Conservation (phyloP, 2,888 invertebrate genomes). For the Taenaris catops region DNA sequence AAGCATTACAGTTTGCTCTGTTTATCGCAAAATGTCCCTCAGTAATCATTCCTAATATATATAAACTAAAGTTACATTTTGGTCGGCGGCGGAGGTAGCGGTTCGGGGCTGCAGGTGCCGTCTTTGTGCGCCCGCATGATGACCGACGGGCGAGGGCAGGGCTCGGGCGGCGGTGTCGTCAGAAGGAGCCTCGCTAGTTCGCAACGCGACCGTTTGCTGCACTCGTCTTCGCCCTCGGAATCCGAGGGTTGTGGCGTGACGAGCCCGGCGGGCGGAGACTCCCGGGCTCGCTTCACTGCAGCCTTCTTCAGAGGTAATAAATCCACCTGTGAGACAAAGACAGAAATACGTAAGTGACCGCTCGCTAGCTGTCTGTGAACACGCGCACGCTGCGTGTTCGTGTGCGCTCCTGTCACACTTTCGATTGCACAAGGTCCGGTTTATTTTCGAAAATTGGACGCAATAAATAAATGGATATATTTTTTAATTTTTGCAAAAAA, state of each 20-base stretch:
- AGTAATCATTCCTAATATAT: too few relatives aligned
- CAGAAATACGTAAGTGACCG: conserved; percentile 59
- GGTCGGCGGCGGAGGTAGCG: conserved; percentile 48
- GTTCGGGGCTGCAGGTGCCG: conserved; percentile 83
- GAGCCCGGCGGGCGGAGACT: conserved; percentile 55
- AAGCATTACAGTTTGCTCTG: too few relatives aligned
- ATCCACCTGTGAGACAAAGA: conserved; percentile 70
- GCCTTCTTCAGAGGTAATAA: conserved; percentile 64
- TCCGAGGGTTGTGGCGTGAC: conserved; percentile 93
- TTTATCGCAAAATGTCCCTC: too few relatives aligned
- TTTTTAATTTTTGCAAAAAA: background rate
- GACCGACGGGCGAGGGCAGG: conserved; percentile 82
- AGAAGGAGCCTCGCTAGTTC: conserved; percentile 77
- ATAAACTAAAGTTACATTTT: too few relatives aligned
- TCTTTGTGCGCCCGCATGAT: conserved; percentile 93
- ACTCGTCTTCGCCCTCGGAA: conserved; percentile 86
- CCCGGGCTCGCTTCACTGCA: conserved; percentile 52
- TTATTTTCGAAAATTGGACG: conserved; percentile 12
- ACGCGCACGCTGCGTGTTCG: conserved; percentile 69
- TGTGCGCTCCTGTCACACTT: conserved; percentile 50
- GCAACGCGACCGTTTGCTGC: conserved; percentile 60
- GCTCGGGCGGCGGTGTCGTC: conserved; percentile 79
- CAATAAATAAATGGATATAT: too few relatives aligned
- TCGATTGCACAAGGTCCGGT: conserved; percentile 56
- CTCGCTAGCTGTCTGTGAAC: conserved; percentile 54